Evolutionary conservation across 2,113 vertebrate species (phyloP).

Genomic region (Blennius ocellaris): DNA sequence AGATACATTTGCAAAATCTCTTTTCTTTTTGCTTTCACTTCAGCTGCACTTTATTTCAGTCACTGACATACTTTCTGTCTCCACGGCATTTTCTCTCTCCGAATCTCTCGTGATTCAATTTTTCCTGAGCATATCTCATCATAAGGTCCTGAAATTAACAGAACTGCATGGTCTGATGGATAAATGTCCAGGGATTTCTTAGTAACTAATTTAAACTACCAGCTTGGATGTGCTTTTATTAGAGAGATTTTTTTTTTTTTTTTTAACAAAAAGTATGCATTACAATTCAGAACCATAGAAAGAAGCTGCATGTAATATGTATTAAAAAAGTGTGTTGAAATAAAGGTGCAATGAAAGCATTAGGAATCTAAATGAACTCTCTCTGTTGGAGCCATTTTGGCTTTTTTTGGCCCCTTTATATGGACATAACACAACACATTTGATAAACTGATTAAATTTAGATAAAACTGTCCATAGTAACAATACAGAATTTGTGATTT

Average conservation of each 20-base stretch:
- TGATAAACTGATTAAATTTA: not conserved
- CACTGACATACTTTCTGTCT: slow-evolving; percentile 52
- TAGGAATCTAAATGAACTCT: too few relatives aligned
- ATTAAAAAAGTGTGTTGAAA: too few relatives aligned
- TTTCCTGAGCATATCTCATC: slow-evolving; percentile 17
- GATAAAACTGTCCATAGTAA: not conserved
- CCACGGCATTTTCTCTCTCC: not conserved
- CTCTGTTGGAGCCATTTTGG: not conserved
- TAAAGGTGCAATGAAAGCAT: too few relatives aligned
- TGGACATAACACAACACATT: not conserved
- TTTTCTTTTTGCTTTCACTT: not conserved
- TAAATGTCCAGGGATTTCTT: too few relatives aligned
- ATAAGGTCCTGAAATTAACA: not conserved
- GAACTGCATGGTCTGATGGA: too few relatives aligned
- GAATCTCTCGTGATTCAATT: slow-evolving; percentile 19
- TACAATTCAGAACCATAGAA: not conserved
- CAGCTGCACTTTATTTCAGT: slow-evolving; percentile 35
- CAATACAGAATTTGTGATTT: not conserved
- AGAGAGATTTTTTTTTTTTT: not conserved
- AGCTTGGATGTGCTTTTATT: too few relatives aligned
- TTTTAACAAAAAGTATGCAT: not conserved
- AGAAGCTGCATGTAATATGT: not conserved
- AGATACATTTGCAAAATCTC: slow-evolving; percentile 6
- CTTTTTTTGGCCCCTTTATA: not conserved
- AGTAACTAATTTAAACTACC: too few relatives aligned